Evolutionary conservation across 2,797 vertebrate genomes (phyloP).

Genomic region (Myotis vivesi): DNA sequence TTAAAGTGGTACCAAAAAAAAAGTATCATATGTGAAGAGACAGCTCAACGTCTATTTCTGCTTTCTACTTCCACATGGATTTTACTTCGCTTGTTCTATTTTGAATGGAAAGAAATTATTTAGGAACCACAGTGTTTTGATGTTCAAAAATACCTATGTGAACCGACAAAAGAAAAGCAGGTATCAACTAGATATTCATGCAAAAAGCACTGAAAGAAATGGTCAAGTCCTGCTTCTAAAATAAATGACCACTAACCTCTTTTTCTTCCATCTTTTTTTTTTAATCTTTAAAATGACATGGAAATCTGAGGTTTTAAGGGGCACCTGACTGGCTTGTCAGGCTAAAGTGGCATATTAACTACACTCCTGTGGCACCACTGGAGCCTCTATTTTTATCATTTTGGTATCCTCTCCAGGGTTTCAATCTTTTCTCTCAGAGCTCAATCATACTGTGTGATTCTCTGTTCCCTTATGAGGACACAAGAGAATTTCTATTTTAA

Average conservation of each 20-base stretch:
- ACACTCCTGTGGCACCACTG: conserved; percentile 37
- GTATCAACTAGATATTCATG: conserved; percentile 9
- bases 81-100: conserved; percentile 46
- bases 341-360: conserved; percentile 62
- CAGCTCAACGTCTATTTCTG: neutral
- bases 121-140: neutral
- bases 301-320: conserved; percentile 71
- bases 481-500: conserved; percentile 72
- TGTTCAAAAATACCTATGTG: neutral
- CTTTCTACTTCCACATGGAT: neutral
- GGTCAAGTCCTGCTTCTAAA: conserved; percentile 51
- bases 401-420: conserved; percentile 63
- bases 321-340: conserved; percentile 60
- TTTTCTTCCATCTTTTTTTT: conserved; percentile 27
- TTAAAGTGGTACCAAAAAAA: neutral
- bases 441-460: conserved; percentile 72
- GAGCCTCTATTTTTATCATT: conserved; percentile 69
- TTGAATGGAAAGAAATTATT: conserved; percentile 42
- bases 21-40: neutral
- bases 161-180: neutral
- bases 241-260: neutral
- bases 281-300: conserved; percentile 69
- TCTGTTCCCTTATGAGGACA: conserved; percentile 62
- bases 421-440: conserved; percentile 76
- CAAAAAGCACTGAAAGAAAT: neutral